Percentiles rank a stretch among this genome's conserved stretches.
phyloP scores from a whole-genome alignment of 1,140 invertebrate species.

The Pseudoatta argentina region DNA sequence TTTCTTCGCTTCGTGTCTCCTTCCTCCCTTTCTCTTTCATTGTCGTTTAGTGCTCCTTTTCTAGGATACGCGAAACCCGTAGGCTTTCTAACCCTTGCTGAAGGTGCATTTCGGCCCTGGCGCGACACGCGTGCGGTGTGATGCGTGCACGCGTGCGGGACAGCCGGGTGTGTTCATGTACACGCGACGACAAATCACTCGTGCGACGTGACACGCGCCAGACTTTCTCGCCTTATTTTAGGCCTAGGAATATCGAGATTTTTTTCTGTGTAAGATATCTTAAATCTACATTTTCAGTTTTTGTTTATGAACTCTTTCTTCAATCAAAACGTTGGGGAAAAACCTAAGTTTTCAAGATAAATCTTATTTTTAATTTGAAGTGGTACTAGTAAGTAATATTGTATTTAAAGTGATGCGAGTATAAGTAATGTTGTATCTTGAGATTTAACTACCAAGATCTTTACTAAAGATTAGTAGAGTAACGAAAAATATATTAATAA shows the following conservation, averaged over 20 bases:
- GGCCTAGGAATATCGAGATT: neutral
- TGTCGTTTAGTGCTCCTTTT: conserved; percentile 59
- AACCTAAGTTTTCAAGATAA: neutral
- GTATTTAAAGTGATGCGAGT: neutral
- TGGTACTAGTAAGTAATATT: neutral
- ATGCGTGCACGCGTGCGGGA: conserved; percentile 35
- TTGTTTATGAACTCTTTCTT: conserved; percentile 11
- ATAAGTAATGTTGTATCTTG: neutral
- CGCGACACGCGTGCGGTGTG: conserved; percentile 52
- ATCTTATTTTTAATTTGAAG: neutral
- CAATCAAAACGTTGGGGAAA: neutral
- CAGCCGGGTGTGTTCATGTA: conserved; percentile 6
- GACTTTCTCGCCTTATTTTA: conserved; percentile 80
- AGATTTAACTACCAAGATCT: neutral
- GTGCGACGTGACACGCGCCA: conserved; percentile 81
- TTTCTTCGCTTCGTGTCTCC: conserved; percentile 30
- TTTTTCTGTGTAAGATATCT: neutral
- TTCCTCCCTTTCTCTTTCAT: conserved; percentile 55
- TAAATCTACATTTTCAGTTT: neutral
- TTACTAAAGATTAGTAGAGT: neutral
- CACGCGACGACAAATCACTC: conserved; percentile 80
- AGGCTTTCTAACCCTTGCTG: conserved; percentile 74
- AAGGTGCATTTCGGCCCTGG: conserved; percentile 49
- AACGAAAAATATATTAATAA: neutral
- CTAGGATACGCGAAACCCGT: conserved; percentile 62